phyloP scores from a whole-genome alignment of 2,113 vertebrate species.

The Recurvirostra avosetta region DNA sequence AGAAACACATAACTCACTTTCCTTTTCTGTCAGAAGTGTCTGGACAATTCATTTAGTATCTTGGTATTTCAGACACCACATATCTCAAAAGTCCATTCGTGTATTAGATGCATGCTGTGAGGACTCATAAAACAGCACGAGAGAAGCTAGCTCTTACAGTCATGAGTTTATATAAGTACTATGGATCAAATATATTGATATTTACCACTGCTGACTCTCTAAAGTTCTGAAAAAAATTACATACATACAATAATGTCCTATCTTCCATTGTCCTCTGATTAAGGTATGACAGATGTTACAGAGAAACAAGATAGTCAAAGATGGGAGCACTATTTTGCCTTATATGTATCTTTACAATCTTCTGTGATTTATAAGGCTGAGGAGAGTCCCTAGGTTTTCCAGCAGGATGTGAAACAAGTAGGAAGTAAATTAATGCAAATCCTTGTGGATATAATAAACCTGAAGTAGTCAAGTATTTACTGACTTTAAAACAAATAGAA shows the following conservation, averaged over 20 bases:
- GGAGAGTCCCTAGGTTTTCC: neutral
- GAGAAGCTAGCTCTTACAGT: neutral
- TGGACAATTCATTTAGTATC: neutral
- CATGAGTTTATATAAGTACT: neutral
- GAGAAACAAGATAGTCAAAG: neutral
- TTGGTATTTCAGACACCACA: neutral
- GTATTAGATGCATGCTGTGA: neutral
- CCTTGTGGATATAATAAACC: neutral
- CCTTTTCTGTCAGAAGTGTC: neutral
- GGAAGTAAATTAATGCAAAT: neutral
- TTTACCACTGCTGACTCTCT: neutral
- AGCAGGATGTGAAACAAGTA: neutral
- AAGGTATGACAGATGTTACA: neutral
- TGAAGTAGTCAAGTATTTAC: neutral
- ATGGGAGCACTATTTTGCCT: neutral
- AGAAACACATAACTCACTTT: neutral
- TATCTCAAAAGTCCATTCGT: accelerated
- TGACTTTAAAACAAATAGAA: neutral
- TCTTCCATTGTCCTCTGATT: neutral
- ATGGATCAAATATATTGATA: neutral
- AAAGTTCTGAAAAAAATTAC: neutral
- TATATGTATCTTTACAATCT: neutral
- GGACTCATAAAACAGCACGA: neutral
- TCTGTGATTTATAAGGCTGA: neutral
- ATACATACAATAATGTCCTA: neutral